Base-by-base conservation (phyloP, 1,140 invertebrate species). In the Drosophila kurseongensis region DNA sequence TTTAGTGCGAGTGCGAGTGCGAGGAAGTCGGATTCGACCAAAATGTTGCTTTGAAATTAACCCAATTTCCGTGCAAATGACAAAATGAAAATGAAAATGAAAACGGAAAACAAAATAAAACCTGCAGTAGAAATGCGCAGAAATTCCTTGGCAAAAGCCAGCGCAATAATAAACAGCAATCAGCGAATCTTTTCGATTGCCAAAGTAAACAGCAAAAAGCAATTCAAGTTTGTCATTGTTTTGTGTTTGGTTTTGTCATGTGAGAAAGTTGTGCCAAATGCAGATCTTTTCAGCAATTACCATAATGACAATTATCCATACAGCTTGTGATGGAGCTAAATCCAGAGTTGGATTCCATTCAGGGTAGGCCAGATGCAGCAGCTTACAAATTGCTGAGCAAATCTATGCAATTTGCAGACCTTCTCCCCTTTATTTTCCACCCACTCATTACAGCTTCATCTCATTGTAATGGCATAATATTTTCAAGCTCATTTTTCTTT, bases 221-320 rank as follows among this genome's bases (percentile, higher is more conserved):
- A 52, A 50, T 80, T 71, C 41, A 50, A 76, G 47, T 69, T 77
- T 74, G 74, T 86, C 79, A 68, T 82, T 82, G 79, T 80, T 78
- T 71, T 75, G 35, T 50, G 27, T 55, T 48, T 5, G 63, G 45
- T 55, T 79, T 50, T 82, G 75, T 82, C 83, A 76, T 82, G 79
- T 86, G 79, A 79, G 82, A 86, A 86, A 86, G 82, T 86, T 68
- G 75, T 82, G 82, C 79, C 82, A 86, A 86, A 86, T 88, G 83
- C 82, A 88, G 82, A 71, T 57, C 35, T 75, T 59, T 54, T 32
- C 29, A 57, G 55, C 35, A 54, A 63, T 82, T 75, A 85, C 78
- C 65, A 63, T 78, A 81, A 84, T 77, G 77, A 50, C 62, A 67
- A 67, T 68, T 69, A 68, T 69, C 48, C 48, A 51, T 51, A 35